Evolutionary conservation across 2,888 invertebrate species (phyloP), one percentile per base, ranked within the genome.

Genomic region (Nasonia oneida): DNA sequence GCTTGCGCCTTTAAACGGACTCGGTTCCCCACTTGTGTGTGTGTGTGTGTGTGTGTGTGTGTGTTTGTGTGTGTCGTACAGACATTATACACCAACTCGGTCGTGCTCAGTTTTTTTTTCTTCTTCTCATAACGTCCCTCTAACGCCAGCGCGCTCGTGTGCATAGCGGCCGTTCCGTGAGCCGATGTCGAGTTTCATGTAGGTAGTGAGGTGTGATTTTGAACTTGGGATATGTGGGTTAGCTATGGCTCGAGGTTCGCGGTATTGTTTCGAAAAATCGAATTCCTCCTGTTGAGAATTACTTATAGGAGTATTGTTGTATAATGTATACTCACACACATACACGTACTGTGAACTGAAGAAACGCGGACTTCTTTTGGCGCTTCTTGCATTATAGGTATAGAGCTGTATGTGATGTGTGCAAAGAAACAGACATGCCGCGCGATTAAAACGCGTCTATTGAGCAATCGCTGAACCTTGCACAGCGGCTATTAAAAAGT

Each of bases 401-500:
- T 14, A n/a, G 3, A 5, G 39, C 42, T 18, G 61, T 29, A 29
- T 15, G 29, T 0, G 8, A n/a, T 18, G n/a, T 15, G 61, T 10
- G n/a, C 1, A 57, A n/a, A 77, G 42, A 61, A 61, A 53, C 18
- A 80, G n/a, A 70, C 70, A 50, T 50, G 39, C 23, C 50, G 64
- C 79, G 33, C 70, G 70, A 79, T 50, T 50, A 70, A 67, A 47
- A 1, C n/a, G 10, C 8, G 50, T 42, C 42, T 37, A 42, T 83
- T 73, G 47, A 83, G 73, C 71, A 84, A 84, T 84, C 74, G 50
- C 18, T 8, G 33, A 74, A 79, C 74, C 83, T 79, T 79, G 79
- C 18, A 12, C 47, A 29, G 10, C 37, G 14, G n/a, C 50, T 47
- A 39, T 50, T 33, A 74, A 47, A 78, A 64, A 57, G 64, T 79